Evolutionary conservation across 2,797 vertebrate genomes (phyloP).

Genomic region (Chrosomus eos): DNA sequence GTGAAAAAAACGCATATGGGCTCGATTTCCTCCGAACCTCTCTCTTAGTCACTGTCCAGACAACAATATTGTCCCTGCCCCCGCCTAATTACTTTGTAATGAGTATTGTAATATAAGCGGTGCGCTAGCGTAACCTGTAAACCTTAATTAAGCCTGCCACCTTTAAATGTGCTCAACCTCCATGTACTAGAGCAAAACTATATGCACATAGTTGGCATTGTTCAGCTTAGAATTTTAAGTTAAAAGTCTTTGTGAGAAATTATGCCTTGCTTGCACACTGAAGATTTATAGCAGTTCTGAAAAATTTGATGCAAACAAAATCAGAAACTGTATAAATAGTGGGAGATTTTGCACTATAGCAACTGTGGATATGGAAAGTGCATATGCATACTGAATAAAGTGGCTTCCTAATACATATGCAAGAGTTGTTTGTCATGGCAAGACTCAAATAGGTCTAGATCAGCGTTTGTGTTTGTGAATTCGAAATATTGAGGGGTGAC

Average conservation of each 20-base stretch:
- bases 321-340: not conserved
- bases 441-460: not conserved
- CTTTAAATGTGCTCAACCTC: conserved; percentile 62
- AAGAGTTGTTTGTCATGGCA: conserved; percentile 16
- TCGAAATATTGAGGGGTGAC: conserved; percentile 22
- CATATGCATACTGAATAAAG: not conserved
- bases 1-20: conserved; percentile 3
- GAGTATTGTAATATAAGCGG: conserved; percentile 76
- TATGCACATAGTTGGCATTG: not conserved
- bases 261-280: not conserved
- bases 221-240: not conserved
- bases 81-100: conserved; percentile 77
- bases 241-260: not conserved
- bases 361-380: not conserved
- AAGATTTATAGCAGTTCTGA: not conserved
- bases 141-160: conserved; percentile 79
- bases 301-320: not conserved
- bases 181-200: conserved; percentile 18
- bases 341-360: not conserved
- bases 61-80: conserved; percentile 77
- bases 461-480: conserved; percentile 23
- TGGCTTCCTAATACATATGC: conserved; percentile 17
- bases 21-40: conserved; percentile 58
- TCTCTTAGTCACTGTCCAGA: conserved; percentile 72
- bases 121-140: conserved; percentile 77